Evolutionary conservation across 2,797 vertebrate genomes (phyloP), one percentile per base, ranked within the genome.

Genomic region (Clarias pachynema): DNA sequence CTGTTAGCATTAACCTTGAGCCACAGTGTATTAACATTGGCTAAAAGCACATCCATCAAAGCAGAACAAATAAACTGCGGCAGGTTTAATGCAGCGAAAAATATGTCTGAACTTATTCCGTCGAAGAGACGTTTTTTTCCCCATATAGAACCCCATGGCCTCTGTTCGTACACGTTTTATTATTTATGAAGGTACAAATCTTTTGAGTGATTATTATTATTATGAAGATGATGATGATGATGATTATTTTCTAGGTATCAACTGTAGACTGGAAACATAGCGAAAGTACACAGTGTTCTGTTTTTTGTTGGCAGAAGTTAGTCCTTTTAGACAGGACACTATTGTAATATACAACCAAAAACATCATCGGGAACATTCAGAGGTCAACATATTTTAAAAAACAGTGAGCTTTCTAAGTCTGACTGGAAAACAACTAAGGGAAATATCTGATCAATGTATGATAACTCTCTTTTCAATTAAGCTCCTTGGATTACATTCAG

Each of bases 81-180:
- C 53, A 77, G 53, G 53, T 57, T 77, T 77, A 22, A 59, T 22
- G 9, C 18, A 34, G 74, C 20, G 9, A 31, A 77, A 77, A 75
- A 34, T 12, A 77, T 59, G 20, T 77, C 26, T 56, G 49, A 75
- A 75, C 26, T 20, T 7, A 20, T 22, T 56, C 73, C 49, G 53
- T 26, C 15, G 0, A 22, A 31, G 8, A 77, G 26, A 37, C 1
- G 44, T 44, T 44, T 44, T 60, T 78, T 60, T 34, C 14, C 56
- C 37, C 74, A 77, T 57, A 57, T 59, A 59, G 74, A 59, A 78
- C 75, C 56, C 31, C 29, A 16, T 31, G 29, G 34, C 56, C 75
- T 60, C 31, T 60, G 18, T 31, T 31, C 15, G 18, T 31, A 31
- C 49, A 31, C 1, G 26, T 57, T 34, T 29, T 31, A 77, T 77